Evolutionary conservation across 2,888 invertebrate genomes (phyloP), one percentile per base, ranked within the genome.

Genomic region (Cataglyphis cursor): DNA sequence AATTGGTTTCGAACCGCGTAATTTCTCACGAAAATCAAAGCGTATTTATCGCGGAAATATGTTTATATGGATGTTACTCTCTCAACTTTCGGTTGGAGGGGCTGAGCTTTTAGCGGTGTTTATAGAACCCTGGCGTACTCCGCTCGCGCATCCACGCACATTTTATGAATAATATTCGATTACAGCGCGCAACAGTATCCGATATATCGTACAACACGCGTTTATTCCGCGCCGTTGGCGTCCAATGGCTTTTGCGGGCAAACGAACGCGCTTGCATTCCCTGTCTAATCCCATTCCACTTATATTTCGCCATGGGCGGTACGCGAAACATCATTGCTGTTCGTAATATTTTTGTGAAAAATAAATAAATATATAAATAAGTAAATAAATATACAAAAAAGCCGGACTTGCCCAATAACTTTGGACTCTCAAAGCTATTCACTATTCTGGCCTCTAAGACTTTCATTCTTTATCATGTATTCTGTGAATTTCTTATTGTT

Each of bases 141-240:
- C 70, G 28, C 31, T 54, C 21, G 66, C 21, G 66, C 24, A 18
- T 31, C n/a, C 68, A n/a, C 51, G 12, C 41, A n/a, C 68, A 80
- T 80, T 80, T 80, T 80, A 80, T 72, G 72, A 59, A 57, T 72
- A 72, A 72, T 80, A 80, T 80, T 80, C 78, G 72, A 80, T 80
- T 80, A 80, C 78, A 59, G 9, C 18, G 21, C 57, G 72, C 78
- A 80, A 80, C 72, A 72, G 44, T 80, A 80, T 72, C 72, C 78
- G 59, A 78, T 70, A 44, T 51, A 51, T 51, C 24, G 41, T 21
- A 18, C 51, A 35, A 48, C 24, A 68, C 51, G 48, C 65, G 54
- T 78, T 41, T n/a, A 57, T 78, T 70, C 70, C 57, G 1, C 70
- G 70, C 57, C 28, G 66, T 21, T 41, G 78, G 70, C 54, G 57